Conservation (phyloP, 2,797 vertebrate species). For the Pseudochirops cupreus region DNA sequence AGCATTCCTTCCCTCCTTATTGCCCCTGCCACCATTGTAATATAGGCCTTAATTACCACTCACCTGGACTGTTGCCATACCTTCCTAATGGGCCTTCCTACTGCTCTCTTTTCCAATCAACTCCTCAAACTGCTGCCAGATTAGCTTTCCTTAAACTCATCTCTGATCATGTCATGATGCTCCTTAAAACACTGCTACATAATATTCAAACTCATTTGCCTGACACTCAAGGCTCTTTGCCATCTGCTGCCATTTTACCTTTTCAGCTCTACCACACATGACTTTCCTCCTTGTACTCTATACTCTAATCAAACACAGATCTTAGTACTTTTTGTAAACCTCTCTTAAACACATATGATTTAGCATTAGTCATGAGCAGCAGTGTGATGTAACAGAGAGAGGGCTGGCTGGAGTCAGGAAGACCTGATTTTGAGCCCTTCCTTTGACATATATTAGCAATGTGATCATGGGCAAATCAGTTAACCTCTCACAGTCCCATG, state of each 20-base stretch:
- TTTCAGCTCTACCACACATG: background rate
- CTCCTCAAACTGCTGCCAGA: background rate
- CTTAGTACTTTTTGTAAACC: background rate
- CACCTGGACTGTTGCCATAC: background rate
- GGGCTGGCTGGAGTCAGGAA: background rate
- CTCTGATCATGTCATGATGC: background rate
- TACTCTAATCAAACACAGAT: background rate
- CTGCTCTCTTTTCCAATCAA: background rate
- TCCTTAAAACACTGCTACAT: background rate
- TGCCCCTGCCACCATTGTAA: background rate
- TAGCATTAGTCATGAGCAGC: background rate
- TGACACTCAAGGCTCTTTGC: background rate
- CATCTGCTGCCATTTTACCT: background rate
- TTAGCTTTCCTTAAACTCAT: background rate
- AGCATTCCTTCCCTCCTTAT: background rate
- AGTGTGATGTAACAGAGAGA: background rate
- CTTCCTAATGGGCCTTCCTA: background rate
- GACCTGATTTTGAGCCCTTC: background rate
- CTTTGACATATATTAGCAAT: background rate
- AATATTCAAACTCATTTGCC: background rate
- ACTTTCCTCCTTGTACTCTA: background rate
- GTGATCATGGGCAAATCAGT: background rate
- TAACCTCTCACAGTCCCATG: background rate
- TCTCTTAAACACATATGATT: background rate
- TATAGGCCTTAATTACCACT: background rate